phyloP scores from a whole-genome alignment of 2,888 invertebrate genomes.

The Eugnorisma glareosa region DNA sequence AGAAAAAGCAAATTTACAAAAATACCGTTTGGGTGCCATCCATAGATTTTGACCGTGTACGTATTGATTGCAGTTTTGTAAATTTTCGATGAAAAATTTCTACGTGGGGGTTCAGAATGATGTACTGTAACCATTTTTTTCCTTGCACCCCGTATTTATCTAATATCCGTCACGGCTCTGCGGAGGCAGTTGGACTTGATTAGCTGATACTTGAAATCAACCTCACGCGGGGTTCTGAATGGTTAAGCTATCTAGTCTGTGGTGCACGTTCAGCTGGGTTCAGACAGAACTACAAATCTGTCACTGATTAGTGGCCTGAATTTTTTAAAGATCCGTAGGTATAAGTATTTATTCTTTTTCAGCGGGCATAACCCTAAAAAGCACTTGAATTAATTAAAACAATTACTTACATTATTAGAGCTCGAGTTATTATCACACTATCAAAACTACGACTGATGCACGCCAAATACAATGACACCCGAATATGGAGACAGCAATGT shows the following conservation, averaged over 20 bases:
- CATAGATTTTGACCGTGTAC: too few species aligned
- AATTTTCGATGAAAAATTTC: too few species aligned
- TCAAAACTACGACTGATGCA: slow-evolving; percentile 54
- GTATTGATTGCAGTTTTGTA: too few species aligned
- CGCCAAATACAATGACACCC: slow-evolving; percentile 54
- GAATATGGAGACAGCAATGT: slow-evolving; percentile 42
- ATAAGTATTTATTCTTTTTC: background rate
- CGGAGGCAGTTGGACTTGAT: too few species aligned
- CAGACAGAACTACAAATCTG: background rate
- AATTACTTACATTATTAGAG: slow-evolving; percentile 37
- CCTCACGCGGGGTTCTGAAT: too few species aligned
- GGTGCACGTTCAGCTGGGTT: background rate
- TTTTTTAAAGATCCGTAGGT: background rate
- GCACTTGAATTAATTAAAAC: background rate
- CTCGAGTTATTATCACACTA: slow-evolving; percentile 33
- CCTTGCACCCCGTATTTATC: too few species aligned
- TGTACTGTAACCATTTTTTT: too few species aligned
- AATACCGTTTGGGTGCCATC: too few species aligned
- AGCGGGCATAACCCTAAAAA: background rate
- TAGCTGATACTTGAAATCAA: too few species aligned
- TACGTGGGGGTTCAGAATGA: too few species aligned
- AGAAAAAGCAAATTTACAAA: background rate
- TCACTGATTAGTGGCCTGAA: background rate
- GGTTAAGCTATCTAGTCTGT: too few species aligned
- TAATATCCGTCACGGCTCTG: background rate